Base-by-base conservation (phyloP, 2,888 invertebrate genomes). In the Troides oblongomaculatus region DNA sequence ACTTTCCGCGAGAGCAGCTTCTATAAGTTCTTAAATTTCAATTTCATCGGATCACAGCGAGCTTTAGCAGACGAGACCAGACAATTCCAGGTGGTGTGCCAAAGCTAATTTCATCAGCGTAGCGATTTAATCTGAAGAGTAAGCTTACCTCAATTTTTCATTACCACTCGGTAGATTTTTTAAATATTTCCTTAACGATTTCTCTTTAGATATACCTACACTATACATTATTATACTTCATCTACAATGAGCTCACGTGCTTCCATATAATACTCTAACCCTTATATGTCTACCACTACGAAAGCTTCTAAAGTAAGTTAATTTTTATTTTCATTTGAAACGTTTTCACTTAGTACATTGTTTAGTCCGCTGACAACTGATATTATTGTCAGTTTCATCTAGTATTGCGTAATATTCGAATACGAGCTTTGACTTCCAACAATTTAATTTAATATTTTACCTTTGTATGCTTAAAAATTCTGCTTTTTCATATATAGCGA, bases 1-100 rank as follows among this genome's bases (percentile, higher is more conserved):
- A 74, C 72, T 74, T 76, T 77, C 73, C 76, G 75, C 73, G 75
- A 75, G 73, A 79, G 76, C 78, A 74, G 78, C 79, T 81, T 83
- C 83, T 80, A 80, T 83, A 82, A 80, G 80, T 85, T 86, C 83
- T 89, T 86, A 86, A 85, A 88, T 88, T 88, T 86, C 88, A 89
- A 89, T 90, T 89, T 87, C 81, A 86, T 74, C 75, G 87, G 88
- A 88, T 89, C 83, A 85, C 77, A 74, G 77, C 76, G 75, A 78
- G 75, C 75, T 77, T 81, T 80, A 74, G 72, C 77, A 73, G 79
- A 74, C 79, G 74, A 77, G 77, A 74, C 78, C 78, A 81, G 79
- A 80, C 79, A 80, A 80, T 77, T 75, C 79, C 79, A 75, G 78
- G 79, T 79, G 77, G 76, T 74, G 74, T 71, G 74, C 75, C 71